Conservation (phyloP, 2,113 vertebrate genomes). For the Neogobius melanostomus region DNA sequence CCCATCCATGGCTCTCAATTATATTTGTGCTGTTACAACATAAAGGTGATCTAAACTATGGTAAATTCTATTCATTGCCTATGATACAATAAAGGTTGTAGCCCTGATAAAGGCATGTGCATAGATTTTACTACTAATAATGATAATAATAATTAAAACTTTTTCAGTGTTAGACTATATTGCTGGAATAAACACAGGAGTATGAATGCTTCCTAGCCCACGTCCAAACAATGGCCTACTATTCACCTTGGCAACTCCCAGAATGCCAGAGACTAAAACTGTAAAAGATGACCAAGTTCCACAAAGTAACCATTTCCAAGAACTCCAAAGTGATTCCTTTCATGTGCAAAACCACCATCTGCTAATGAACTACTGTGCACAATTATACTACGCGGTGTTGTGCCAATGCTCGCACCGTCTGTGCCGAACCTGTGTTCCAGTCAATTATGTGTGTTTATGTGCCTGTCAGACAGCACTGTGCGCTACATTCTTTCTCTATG, state of each 20-base stretch:
- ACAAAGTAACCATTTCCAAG: neutral
- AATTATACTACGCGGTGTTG: slow-evolving; percentile 7
- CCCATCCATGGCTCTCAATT: too few relatives aligned
- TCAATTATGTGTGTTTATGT: slow-evolving; percentile 31
- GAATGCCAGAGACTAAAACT: neutral
- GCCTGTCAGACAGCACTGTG: neutral
- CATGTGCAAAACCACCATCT: neutral
- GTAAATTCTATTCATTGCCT: too few relatives aligned
- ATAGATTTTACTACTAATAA: too few relatives aligned
- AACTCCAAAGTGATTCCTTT: neutral
- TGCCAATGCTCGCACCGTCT: neutral
- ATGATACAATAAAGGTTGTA: too few relatives aligned
- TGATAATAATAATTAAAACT: too few relatives aligned
- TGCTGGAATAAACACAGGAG: too few relatives aligned
- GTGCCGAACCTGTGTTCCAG: slow-evolving; percentile 6
- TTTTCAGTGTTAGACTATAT: too few relatives aligned
- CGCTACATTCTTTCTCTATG: neutral
- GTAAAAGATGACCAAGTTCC: neutral
- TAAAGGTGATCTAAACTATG: too few relatives aligned
- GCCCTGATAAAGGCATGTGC: too few relatives aligned
- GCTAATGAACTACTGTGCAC: slow-evolving; percentile 1
- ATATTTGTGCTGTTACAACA: too few relatives aligned
- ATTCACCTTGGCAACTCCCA: neutral
- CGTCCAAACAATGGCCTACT: too few relatives aligned
- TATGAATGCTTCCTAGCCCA: too few relatives aligned